Base-by-base conservation (phyloP, 2,113 vertebrate species). In the Trichomycterus rosablanca region DNA sequence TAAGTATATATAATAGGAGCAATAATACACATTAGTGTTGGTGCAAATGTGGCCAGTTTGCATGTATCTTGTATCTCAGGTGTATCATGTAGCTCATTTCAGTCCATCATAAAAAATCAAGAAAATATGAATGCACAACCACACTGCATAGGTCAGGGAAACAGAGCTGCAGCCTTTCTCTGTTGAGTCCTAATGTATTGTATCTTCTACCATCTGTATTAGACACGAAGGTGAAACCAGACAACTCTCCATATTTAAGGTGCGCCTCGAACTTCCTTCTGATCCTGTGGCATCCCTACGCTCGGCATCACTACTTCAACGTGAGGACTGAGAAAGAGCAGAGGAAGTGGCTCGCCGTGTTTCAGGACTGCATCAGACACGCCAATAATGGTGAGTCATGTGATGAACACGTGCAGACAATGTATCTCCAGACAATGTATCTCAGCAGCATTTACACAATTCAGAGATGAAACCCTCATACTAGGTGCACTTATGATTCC, bases 241-340 rank as follows among this genome's bases (percentile, higher is more conserved):
- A 89, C 22, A 80, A 42, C 0, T 4, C 80, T 0, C 88, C 90
- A 2, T 88, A 94, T 32, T 72, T 97, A 70, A 96, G 92, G 80
- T 90, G 85, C 70, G 89, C 89, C 24, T 90, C 89, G 0, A 76
- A 84, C 78, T 96, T 88, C 76, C 90, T 91, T 0, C 86, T 97
- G 68, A 89, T 98, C 81, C 87, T 98, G 53, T 97, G 93, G 93
- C 95, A 98, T 53, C 94, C 95, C 0, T 93, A 88, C 0, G 85
- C 89, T 1, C 84, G 87, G 0, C 95, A 97, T 75, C 87, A 92
- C 53, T 94, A 91, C 80, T 98, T 96, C 84, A 95, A 91, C 0
- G 87, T 95, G 70, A 88, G 90, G 89, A 94, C 90, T 0, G 92
- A 92, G 75, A 91, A 93, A 20, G 95, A 98, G 75, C 95, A 97